A percentile compares a stretch with the other conserved stretches of the same genome.
phyloP scores from a whole-genome alignment of 2,888 invertebrate genomes.

The Spilarctia lutea region DNA sequence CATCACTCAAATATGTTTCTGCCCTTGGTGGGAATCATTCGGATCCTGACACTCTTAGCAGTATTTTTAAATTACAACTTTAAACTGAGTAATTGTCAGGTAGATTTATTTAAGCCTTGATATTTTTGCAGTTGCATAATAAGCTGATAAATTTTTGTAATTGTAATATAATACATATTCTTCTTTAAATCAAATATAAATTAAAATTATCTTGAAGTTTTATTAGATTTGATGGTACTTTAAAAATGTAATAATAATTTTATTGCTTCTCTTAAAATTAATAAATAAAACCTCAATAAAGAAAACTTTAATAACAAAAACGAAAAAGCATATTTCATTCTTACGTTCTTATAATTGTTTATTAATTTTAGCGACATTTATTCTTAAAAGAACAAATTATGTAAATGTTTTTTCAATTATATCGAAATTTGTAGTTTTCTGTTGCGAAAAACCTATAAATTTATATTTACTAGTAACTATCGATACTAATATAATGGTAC shows the following conservation, averaged over 20 bases:
- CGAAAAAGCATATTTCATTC: neutral
- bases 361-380: neutral
- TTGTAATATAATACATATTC: too few species aligned
- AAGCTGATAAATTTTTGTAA: too few species aligned
- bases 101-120: too few species aligned
- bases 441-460: neutral
- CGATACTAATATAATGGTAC: too few species aligned
- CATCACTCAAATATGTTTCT: too few species aligned
- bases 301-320: neutral
- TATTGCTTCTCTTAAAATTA: slow-evolving; percentile 2
- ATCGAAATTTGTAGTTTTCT: neutral
- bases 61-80: neutral
- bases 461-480: too few species aligned
- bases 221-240: neutral
- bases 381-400: neutral
- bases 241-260: slow-evolving; percentile 10
- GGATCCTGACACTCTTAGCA: neutral
- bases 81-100: neutral
- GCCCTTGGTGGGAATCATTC: too few species aligned
- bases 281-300: neutral
- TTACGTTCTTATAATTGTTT: too few species aligned
- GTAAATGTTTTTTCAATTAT: slow-evolving; percentile 12
- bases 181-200: too few species aligned
- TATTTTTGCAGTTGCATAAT: too few species aligned
- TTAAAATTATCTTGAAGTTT: neutral